phyloP scores from a whole-genome alignment of 2,888 invertebrate genomes.

The Trichopria drosophilae region DNA sequence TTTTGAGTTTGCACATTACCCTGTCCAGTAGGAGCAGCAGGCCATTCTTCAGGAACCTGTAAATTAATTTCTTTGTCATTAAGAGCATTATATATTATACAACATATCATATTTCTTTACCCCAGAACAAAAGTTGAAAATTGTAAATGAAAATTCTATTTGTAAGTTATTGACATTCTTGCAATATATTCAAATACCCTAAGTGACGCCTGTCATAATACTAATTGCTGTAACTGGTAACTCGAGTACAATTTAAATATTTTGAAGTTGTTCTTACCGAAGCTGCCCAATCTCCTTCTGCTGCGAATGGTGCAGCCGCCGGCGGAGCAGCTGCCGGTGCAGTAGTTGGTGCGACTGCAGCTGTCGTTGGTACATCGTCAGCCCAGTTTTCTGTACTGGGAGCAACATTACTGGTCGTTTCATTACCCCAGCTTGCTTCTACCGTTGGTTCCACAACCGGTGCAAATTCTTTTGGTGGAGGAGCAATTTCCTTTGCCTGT shows the following conservation, averaged over 20 bases:
- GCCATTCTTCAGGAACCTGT: slow-evolving; percentile 66
- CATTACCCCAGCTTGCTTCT: slow-evolving; percentile 65
- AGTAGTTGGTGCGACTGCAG: slow-evolving; percentile 49
- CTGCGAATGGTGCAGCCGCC: slow-evolving; percentile 46
- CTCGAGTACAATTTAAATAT: no score
- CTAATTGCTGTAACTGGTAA: no score
- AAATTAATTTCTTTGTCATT: no score
- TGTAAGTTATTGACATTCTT: background rate
- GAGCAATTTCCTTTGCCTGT: slow-evolving; percentile 79
- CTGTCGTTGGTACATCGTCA: slow-evolving; percentile 57
- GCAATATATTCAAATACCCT: no score
- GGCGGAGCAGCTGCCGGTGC: slow-evolving; percentile 54
- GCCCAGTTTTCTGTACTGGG: slow-evolving; percentile 61
- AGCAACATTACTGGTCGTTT: slow-evolving; percentile 58
- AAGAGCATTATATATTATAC: no score
- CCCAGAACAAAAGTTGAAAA: no score
- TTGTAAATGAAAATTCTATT: no score
- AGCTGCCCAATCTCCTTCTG: slow-evolving; percentile 56
- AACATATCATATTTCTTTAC: no score
- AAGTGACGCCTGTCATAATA: no score
- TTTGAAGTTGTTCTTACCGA: slow-evolving; percentile 45
- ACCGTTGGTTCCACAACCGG: slow-evolving; percentile 50
- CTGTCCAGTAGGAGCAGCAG: slow-evolving; percentile 45
- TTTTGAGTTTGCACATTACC: slow-evolving; percentile 54
- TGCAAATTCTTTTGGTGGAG: slow-evolving; percentile 60